Conservation (phyloP, 2,888 invertebrate genomes). For the Biston stratarius region DNA sequence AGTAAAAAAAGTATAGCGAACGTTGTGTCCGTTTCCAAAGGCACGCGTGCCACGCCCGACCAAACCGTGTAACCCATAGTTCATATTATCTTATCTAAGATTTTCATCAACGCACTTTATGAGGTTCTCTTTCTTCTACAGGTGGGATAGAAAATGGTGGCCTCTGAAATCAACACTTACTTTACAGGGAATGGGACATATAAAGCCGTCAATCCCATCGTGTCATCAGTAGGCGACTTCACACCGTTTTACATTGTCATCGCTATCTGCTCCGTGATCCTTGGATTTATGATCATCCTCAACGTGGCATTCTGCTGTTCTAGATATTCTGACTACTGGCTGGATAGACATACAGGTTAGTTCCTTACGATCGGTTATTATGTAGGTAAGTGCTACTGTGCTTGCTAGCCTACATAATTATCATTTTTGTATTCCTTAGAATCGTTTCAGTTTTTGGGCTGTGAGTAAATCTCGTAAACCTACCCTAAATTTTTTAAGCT, state of each 20-base stretch:
- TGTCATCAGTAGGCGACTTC: constrained; percentile 88
- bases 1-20: too few species aligned
- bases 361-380: constrained; percentile 9
- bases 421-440: too few species aligned
- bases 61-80: too few species aligned
- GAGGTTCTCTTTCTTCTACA: constrained; percentile 71
- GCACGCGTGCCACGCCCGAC: too few species aligned
- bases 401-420: too few species aligned
- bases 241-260: constrained; percentile 95
- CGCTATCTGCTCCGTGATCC: constrained; percentile 91
- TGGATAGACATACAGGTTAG: constrained; percentile 92
- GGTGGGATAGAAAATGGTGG: constrained; percentile 76
- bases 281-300: constrained; percentile 89
- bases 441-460: too few species aligned
- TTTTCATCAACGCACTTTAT: constrained; percentile 43
- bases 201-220: constrained; percentile 67
- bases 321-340: constrained; percentile 92
- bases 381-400: background rate
- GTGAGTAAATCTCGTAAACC: too few species aligned
- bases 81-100: too few species aligned
- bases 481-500: too few species aligned
- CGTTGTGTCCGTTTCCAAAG: too few species aligned
- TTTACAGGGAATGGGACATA: constrained; percentile 79
- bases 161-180: constrained; percentile 74
- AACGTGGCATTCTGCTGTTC: constrained; percentile 94